These are phyloP conservation scores for Psophia crepitans DNA, from an alignment of 2,113 vertebrate species.

Conservation along the genomic window DNA sequence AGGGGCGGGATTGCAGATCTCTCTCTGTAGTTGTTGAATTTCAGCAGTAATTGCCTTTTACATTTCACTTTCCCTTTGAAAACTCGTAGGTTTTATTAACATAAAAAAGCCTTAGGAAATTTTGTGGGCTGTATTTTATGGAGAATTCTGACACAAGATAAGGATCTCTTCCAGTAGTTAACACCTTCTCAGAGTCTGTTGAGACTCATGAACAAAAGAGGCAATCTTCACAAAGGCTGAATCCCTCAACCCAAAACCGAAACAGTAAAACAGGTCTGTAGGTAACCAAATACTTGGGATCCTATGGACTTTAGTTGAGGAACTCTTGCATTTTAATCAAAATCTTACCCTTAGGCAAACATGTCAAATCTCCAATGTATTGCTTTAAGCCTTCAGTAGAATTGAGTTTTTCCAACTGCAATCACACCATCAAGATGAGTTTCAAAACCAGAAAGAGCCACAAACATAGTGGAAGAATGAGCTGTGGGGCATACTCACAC, in stretches of 20 bases:
- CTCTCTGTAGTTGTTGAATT: background rate
- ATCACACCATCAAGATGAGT: background rate
- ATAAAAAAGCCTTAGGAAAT: conserved; percentile 34
- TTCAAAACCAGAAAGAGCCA: background rate
- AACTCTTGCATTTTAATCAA: background rate
- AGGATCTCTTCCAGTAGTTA: background rate
- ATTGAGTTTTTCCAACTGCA: background rate
- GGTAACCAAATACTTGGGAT: background rate
- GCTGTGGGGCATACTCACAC: background rate
- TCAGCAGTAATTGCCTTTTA: background rate
- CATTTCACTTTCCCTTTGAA: conserved; percentile 4
- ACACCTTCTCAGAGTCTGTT: background rate
- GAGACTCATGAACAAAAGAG: background rate
- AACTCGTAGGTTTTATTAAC: conserved; percentile 8
- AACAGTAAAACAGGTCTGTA: background rate
- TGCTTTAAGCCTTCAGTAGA: background rate
- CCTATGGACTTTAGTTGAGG: background rate
- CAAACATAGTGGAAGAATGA: background rate
- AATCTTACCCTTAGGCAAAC: background rate
- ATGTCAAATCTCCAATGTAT: background rate
- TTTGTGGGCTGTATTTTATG: conserved; percentile 1
- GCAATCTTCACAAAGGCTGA: background rate
- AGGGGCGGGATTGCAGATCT: background rate
- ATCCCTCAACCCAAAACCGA: background rate
- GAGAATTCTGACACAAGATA: conserved; percentile 11